phyloP scores from a whole-genome alignment of 2,113 vertebrate genomes.

The Archilochus colubris region DNA sequence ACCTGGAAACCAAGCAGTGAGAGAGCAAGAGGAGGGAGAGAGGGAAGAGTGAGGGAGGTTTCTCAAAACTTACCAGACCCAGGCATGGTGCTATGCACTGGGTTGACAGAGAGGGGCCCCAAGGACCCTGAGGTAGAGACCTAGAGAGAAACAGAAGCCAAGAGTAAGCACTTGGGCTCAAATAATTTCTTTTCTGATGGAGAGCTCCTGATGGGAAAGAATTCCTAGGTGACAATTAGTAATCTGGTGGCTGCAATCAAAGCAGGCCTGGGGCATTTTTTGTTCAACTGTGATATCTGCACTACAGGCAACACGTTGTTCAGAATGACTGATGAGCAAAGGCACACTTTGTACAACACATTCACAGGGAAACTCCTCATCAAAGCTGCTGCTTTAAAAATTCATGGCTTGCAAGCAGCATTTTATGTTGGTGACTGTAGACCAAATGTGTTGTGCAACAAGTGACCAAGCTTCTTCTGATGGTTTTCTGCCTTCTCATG shows the following conservation, averaged over 20 bases:
- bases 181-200: neutral
- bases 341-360: rapidly evolving
- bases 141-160: conserved; percentile 70
- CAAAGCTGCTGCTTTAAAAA: neutral
- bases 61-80: conserved; percentile 78
- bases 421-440: neutral
- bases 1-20: rapidly evolving
- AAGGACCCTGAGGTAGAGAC: conserved; percentile 87
- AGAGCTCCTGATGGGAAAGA: neutral
- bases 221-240: neutral
- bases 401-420: neutral
- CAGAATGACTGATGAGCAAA: neutral
- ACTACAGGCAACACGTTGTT: neutral
- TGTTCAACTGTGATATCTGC: neutral
- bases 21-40: neutral
- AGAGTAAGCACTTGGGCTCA: neutral
- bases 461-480: neutral
- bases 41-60: neutral
- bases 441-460: neutral
- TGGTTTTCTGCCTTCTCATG: neutral
- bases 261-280: neutral
- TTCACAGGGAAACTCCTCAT: neutral
- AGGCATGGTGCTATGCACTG: conserved; percentile 81
- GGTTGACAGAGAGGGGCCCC: conserved; percentile 85
- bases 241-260: neutral